phyloP scores from a whole-genome alignment of 2,888 invertebrate species.

The Sepiola atlantica region DNA sequence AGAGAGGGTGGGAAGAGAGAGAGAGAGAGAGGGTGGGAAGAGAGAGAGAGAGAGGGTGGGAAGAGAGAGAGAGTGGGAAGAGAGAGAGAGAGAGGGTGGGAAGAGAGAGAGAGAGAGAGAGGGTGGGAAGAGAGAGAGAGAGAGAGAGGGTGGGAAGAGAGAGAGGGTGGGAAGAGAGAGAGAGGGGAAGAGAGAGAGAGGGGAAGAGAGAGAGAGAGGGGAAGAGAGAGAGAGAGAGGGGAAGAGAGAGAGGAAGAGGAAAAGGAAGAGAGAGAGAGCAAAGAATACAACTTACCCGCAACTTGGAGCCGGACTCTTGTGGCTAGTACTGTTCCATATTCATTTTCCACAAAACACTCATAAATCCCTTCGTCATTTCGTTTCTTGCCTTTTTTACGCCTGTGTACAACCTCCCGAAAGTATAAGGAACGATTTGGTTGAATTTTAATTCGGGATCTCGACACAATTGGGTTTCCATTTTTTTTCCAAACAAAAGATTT shows the following conservation, averaged over 20 bases:
- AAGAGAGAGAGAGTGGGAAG: too few species aligned
- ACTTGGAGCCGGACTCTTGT: slow-evolving; percentile 52
- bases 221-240: neutral
- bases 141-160: too few species aligned
- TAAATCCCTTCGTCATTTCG: slow-evolving; percentile 51
- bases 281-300: slow-evolving; percentile 52
- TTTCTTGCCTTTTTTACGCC: slow-evolving; percentile 57
- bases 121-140: too few species aligned
- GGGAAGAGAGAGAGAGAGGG: neutral
- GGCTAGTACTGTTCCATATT: slow-evolving; percentile 54
- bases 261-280: neutral
- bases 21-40: too few species aligned
- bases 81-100: too few species aligned
- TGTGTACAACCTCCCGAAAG: slow-evolving; percentile 56
- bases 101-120: too few species aligned
- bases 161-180: too few species aligned
- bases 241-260: neutral
- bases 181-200: too few species aligned
- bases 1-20: too few species aligned
- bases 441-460: slow-evolving; percentile 53
- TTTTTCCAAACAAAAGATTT: slow-evolving; percentile 57
- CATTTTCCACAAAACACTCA: slow-evolving; percentile 47
- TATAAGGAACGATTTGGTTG: slow-evolving; percentile 59
- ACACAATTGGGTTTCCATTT: slow-evolving; percentile 54
- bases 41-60: too few species aligned